phyloP scores from a whole-genome alignment of 2,113 vertebrate genomes.

The Anas platyrhynchos region DNA sequence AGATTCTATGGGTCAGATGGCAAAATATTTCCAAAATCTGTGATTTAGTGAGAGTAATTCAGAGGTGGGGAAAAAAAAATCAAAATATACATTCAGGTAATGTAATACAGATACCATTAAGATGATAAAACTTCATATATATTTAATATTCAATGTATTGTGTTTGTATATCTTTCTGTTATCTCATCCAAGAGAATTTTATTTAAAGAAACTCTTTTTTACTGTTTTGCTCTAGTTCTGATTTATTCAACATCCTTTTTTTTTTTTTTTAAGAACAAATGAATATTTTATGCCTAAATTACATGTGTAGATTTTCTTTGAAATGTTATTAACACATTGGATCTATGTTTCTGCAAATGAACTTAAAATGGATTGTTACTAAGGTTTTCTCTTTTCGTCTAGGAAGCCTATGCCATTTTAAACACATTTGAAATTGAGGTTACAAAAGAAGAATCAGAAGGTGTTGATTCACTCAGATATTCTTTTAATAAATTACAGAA shows the following conservation, averaged over 20 bases:
- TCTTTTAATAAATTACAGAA: conserved; percentile 80
- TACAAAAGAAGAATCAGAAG: conserved; percentile 83
- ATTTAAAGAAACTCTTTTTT: background rate
- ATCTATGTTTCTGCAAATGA: background rate
- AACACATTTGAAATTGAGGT: conserved; percentile 78
- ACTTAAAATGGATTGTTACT: background rate
- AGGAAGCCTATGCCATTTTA: conserved; percentile 87
- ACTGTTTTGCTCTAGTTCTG: background rate
- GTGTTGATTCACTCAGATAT: conserved; percentile 79
- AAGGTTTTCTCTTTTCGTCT: background rate
- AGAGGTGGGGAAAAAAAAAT: background rate
- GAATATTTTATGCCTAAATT: background rate
- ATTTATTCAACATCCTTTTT: background rate
- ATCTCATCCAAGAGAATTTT: background rate
- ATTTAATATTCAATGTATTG: background rate
- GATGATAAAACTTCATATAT: background rate
- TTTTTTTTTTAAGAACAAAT: background rate
- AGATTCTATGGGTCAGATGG: background rate
- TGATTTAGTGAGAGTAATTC: background rate
- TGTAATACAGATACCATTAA: background rate
- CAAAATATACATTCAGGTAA: background rate
- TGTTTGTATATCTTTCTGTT: background rate
- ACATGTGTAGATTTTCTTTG: background rate
- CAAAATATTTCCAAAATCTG: background rate
- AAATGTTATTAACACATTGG: background rate